Base-by-base conservation (phyloP, 2,797 vertebrate genomes). In the Dermochelys coriacea region DNA sequence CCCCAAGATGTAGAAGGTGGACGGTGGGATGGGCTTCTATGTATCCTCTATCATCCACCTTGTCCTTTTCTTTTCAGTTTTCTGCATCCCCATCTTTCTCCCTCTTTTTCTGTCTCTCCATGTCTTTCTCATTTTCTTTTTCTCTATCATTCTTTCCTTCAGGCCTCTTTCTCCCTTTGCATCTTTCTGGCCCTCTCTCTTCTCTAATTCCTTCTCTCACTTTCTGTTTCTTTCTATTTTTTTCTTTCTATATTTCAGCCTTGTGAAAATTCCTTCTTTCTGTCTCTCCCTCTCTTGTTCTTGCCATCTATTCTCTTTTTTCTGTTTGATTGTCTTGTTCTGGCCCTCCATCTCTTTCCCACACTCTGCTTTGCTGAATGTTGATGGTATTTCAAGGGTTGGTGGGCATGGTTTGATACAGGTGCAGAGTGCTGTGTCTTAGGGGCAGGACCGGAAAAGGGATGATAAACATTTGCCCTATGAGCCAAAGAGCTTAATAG, bases 321-420 rank as follows among this genome's bases (percentile, higher is more conserved):
- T 88, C 47, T 80, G 79, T 91, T 79, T 79, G 34, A 80, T 51
- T 91, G 21, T 23, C 34, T 54, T n/a, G 19, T 37, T 54, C 50
- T 51, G 18, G 11, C 34, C 16, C 90, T 87, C 90, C 91, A 54
- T 85, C 94, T 77, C 50, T 91, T 81, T 93, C 37, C 80, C 81
- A 77, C 49, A 61, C 95, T 95, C 93, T 93, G 64, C 84, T 80
- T 85, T 91, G 87, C 92, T 93, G 71, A 93, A 97, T 92, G 88
- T 50, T 83, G 47, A 93, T 93, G 49, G 75, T 86, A 84, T 97
- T 94, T 95, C 84, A 14, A 85, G 82, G 91, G 64, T 12, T 51
- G n/a, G 80, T 89, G 93, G 91, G 91, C 88, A 93, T 49, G 82
- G 37, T 87, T 55, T 90, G 95, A 92, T 94, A 94, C 90, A 96